phyloP scores from a whole-genome alignment of 2,113 vertebrate genomes.

The Petrocephalus microphthalmus region DNA sequence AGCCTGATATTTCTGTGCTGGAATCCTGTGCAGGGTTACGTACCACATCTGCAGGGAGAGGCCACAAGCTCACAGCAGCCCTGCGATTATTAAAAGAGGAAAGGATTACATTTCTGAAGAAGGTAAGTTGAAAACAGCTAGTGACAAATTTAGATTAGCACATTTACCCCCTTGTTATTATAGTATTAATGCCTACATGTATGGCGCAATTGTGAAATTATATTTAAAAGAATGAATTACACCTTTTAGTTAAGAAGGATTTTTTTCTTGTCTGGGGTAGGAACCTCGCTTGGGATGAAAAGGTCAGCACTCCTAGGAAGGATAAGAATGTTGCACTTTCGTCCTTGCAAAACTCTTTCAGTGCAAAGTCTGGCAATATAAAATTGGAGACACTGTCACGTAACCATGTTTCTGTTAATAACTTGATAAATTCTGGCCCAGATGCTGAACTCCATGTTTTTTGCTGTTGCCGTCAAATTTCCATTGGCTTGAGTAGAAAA shows the following conservation, averaged over 20 bases:
- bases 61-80: not conserved
- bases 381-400: not conserved
- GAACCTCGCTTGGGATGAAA: not conserved
- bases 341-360: not conserved
- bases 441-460: not conserved
- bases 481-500: not conserved
- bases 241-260: not conserved
- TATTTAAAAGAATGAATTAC: not conserved
- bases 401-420: not conserved
- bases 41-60: not conserved
- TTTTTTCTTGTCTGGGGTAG: not conserved
- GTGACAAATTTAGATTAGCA: not conserved
- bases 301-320: not conserved
- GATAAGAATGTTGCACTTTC: not conserved
- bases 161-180: not conserved
- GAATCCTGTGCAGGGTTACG: not conserved
- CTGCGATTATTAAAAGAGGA: not conserved
- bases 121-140: not conserved
- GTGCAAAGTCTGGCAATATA: not conserved
- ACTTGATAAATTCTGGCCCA: conserved; percentile 12
- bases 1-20: not conserved
- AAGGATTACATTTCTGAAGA: not conserved
- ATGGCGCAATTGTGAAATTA: not conserved
- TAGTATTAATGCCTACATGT: not conserved
- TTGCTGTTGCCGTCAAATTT: not conserved